Conservation (phyloP, 2,113 vertebrate species). For the Polyodon spathula region DNA sequence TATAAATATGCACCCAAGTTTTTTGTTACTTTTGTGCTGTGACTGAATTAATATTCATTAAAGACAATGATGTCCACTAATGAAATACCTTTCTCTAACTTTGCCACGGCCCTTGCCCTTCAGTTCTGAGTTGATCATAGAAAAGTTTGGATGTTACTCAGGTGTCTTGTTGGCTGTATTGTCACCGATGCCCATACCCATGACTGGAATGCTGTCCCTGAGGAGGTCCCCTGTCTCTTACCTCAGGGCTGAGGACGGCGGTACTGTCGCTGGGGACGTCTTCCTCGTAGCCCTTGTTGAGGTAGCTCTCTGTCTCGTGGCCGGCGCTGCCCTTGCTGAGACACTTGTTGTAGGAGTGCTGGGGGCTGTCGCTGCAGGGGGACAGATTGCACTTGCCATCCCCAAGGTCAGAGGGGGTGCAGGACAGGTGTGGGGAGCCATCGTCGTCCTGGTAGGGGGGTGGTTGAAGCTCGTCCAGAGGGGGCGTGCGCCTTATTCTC, state of each 20-base stretch:
- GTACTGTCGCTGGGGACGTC: slow-evolving; percentile 94
- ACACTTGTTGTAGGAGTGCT: slow-evolving; percentile 77
- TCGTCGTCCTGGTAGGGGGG: slow-evolving; percentile 93
- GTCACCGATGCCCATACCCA: too few relatives aligned
- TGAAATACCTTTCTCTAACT: too few relatives aligned
- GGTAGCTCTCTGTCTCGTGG: slow-evolving; percentile 77
- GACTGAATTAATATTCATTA: too few relatives aligned
- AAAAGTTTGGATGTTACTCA: too few relatives aligned
- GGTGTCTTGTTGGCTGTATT: too few relatives aligned
- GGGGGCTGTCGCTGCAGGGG: slow-evolving; percentile 81
- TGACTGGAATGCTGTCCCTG: too few relatives aligned
- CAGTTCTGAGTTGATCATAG: too few relatives aligned
- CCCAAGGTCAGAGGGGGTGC: slow-evolving; percentile 80
- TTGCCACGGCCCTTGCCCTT: too few relatives aligned
- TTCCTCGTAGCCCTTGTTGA: slow-evolving; percentile 89
- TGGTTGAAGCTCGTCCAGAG: slow-evolving; percentile 87
- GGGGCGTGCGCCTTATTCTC: slow-evolving; percentile 89
- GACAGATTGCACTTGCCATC: slow-evolving; percentile 86
- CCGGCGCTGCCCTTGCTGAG: slow-evolving; percentile 78
- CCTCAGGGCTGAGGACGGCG: slow-evolving; percentile 89
- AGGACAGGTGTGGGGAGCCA: slow-evolving; percentile 89
- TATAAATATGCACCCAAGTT: too few relatives aligned
- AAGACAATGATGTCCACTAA: too few relatives aligned
- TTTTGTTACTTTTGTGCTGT: too few relatives aligned
- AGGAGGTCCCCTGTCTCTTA: slow-evolving; percentile 35